Evolutionary conservation across 2,797 vertebrate species (phyloP), one percentile per base, ranked within the genome.

Genomic region (Tragopan temminckii): DNA sequence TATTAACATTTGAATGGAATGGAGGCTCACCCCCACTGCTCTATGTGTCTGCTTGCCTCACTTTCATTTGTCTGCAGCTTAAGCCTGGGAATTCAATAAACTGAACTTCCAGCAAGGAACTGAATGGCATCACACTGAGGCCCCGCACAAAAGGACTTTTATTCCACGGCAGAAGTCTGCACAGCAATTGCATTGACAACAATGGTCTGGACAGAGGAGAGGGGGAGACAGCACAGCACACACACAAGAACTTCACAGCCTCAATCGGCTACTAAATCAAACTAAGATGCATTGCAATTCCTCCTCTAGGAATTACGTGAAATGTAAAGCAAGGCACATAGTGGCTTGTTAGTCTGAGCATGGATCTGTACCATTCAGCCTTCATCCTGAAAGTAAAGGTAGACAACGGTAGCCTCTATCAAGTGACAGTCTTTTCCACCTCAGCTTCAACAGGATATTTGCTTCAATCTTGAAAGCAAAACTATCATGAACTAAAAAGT

Each of bases 121-220:
- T 66, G 79, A 91, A 91, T 71, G 85, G 78, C 92, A 74, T 23
- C 93, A 78, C 74, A 86, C 59, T 64, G 78, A n/a, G 71, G 78
- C 40, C 20, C 46, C 8, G 29, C 63, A 96, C 93, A 96, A 96
- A 97, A 89, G 94, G 53, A 52, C 81, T 93, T 92, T 93, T 93
- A 96, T 96, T 92, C 57, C 89, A 27, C 64, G 82, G 59, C 33
- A 48, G 70, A 88, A 87, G 85, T 13, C 53, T 63, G 85, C 45
- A 24, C 80, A 70, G 89, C 76, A 88, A 83, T 33, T 38, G 80
- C 46, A 36, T 27, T 13, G 58, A 77, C 57, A 93, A 85, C 38
- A 62, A 72, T 1, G 0, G 82, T 25, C 57, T 17, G 61, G 36
- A 45, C 48, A 78, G 78, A 67, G 48, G 19, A 74, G 23, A 69